Evolutionary conservation across 2,888 invertebrate genomes (phyloP).

Genomic region (Trimorus sp.): DNA sequence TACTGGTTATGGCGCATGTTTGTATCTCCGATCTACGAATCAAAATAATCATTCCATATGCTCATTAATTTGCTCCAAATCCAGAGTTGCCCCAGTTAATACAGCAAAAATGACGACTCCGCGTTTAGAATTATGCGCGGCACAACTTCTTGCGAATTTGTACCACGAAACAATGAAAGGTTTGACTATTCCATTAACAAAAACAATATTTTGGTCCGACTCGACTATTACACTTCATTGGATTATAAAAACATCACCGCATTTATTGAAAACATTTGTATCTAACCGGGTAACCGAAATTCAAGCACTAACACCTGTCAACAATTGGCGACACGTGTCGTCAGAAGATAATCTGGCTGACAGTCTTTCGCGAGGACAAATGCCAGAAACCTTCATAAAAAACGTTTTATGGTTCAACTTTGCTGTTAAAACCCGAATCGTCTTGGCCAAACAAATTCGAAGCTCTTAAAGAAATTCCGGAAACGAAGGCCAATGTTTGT

Average conservation of each 20-base stretch:
- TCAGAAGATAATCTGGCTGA: neutral
- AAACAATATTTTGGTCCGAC: neutral
- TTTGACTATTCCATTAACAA: neutral
- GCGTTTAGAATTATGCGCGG: conserved; percentile 1
- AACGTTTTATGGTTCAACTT: neutral
- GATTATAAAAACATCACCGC: neutral
- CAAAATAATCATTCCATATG: neutral
- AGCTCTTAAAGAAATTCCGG: neutral
- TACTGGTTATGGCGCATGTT: conserved; percentile 9
- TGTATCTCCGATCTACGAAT: neutral
- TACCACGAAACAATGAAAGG: neutral
- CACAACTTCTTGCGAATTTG: neutral
- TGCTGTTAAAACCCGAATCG: neutral
- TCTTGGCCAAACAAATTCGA: neutral
- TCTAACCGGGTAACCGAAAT: conserved; percentile 5
- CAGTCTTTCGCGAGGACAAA: neutral
- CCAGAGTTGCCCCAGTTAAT: neutral
- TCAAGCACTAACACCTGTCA: neutral
- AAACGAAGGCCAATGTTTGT: neutral
- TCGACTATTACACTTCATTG: conserved; percentile 2
- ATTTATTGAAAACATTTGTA: neutral
- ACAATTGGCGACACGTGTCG: conserved; percentile 2
- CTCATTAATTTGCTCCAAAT: neutral
- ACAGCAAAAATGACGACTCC: neutral
- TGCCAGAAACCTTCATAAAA: neutral